A percentile compares a stretch with the other conserved stretches of the same genome.
These are phyloP conservation scores for Sinelater perroti DNA, from an alignment of 2,888 invertebrate species.

Conservation along the genomic window DNA sequence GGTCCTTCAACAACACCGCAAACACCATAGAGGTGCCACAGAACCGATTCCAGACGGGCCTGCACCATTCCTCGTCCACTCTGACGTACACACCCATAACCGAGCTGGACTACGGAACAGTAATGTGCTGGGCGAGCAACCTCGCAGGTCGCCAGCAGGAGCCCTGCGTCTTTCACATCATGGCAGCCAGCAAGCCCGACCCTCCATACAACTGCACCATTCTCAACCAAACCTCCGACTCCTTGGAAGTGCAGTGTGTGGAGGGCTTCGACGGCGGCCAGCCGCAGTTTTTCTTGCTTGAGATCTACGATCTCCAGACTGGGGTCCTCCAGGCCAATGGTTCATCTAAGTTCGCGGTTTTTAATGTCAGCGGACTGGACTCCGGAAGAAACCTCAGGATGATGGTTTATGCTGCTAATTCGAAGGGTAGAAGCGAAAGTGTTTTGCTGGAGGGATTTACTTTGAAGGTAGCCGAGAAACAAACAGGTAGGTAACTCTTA, in stretches of 20 bases:
- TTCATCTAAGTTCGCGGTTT: constrained; percentile 75
- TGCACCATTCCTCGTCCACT: constrained; percentile 68
- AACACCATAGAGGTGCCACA: constrained; percentile 80
- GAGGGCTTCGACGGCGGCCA: constrained; percentile 83
- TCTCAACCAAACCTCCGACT: constrained; percentile 80
- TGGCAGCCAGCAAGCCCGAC: constrained; percentile 81
- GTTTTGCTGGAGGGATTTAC: constrained; percentile 77
- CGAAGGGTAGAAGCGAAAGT: constrained; percentile 81
- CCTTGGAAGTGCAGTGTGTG: constrained; percentile 77
- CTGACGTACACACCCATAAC: constrained; percentile 79
- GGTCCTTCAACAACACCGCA: constrained; percentile 90
- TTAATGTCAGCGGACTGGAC: constrained; percentile 80
- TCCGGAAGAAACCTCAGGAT: constrained; percentile 82
- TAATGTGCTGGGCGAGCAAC: constrained; percentile 79
- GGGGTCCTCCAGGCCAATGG: constrained; percentile 72
- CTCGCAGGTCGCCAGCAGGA: constrained; percentile 74
- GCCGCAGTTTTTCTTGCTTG: constrained; percentile 75
- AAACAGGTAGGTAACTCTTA: constrained; percentile 78
- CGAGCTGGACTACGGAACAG: constrained; percentile 79
- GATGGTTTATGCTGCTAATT: constrained; percentile 82
- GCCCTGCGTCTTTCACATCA: constrained; percentile 78
- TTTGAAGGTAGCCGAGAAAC: constrained; percentile 78
- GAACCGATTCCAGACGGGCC: constrained; percentile 68
- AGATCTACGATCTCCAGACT: constrained; percentile 75
- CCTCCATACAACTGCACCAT: constrained; percentile 80